These are phyloP conservation scores for Ooceraea biroi DNA, from an alignment of 1,140 invertebrate genomes.

Conservation along the genomic window DNA sequence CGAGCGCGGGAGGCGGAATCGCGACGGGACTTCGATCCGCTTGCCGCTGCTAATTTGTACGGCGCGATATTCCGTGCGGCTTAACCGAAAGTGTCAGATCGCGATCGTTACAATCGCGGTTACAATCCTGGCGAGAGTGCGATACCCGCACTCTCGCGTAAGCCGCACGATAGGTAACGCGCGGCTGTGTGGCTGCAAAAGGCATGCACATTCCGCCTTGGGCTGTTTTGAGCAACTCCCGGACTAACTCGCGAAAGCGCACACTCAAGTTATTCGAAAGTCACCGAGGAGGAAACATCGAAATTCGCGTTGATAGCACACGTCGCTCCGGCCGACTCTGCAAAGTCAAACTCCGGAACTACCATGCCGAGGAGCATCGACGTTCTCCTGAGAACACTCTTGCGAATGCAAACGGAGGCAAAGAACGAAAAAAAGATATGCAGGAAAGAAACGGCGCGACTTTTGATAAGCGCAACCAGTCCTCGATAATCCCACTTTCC, in stretches of 20 bases:
- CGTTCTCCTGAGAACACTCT: neutral
- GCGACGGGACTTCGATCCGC: conserved; percentile 14
- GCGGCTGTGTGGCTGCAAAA: conserved; percentile 17
- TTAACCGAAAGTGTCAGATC: conserved; percentile 44
- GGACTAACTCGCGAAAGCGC: conserved; percentile 30
- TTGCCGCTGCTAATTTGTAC: conserved; percentile 49
- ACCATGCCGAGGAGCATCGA: neutral
- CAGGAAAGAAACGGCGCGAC: conserved; percentile 3
- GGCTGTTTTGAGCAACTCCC: conserved; percentile 54
- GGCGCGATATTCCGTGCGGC: conserved; percentile 28
- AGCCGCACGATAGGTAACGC: neutral
- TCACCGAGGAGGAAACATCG: conserved; percentile 28
- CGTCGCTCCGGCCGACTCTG: neutral
- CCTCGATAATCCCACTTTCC: neutral
- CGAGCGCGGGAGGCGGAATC: neutral
- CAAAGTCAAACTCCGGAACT: neutral
- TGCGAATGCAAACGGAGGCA: neutral
- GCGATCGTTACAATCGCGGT: conserved; percentile 40
- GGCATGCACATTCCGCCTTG: conserved; percentile 3
- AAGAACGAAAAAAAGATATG: too few relatives aligned
- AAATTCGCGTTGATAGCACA: conserved; percentile 27
- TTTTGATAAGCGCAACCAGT: neutral
- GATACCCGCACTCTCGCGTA: conserved; percentile 14
- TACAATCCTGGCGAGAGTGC: conserved; percentile 49
- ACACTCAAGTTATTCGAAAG: conserved; percentile 43